Conservation (phyloP, 2,888 invertebrate genomes). For the Orthonychiurus folsomi region DNA sequence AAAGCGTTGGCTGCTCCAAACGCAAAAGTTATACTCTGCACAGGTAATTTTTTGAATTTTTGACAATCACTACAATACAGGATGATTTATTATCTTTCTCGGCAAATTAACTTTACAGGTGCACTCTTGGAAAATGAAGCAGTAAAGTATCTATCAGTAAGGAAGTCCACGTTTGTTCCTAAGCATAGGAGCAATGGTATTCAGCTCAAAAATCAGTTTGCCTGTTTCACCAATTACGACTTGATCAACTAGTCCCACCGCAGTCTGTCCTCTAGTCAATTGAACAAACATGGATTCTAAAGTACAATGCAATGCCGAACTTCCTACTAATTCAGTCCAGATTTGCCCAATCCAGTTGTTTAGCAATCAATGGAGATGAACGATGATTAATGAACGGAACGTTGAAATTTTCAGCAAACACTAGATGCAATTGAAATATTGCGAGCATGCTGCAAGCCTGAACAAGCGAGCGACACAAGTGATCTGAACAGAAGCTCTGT, state of each 20-base stretch:
- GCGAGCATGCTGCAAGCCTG: too few species aligned
- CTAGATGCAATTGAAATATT: too few species aligned
- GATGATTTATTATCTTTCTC: background rate
- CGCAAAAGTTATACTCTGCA: slow-evolving; percentile 73
- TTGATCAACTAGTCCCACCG: slow-evolving; percentile 45
- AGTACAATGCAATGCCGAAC: too few species aligned
- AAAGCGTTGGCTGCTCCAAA: slow-evolving; percentile 56
- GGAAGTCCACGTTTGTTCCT: slow-evolving; percentile 63
- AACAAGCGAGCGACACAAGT: too few species aligned
- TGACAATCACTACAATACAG: background rate
- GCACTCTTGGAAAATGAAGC: slow-evolving; percentile 68
- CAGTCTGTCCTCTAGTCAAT: too few species aligned
- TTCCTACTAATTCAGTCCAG: too few species aligned
- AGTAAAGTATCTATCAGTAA: slow-evolving; percentile 54
- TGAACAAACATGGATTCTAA: background rate
- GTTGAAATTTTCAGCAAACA: too few species aligned
- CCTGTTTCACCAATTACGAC: slow-evolving; percentile 80
- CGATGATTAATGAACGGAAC: too few species aligned
- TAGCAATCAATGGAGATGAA: too few species aligned
- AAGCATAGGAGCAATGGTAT: slow-evolving; percentile 65
- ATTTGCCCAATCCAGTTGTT: too few species aligned
- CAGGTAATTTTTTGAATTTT: slow-evolving; percentile 51
- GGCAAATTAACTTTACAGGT: slow-evolving; percentile 48
- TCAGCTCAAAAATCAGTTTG: slow-evolving; percentile 77
- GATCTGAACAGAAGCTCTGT: too few species aligned